Evolutionary conservation across 1,140 invertebrate genomes (phyloP), one percentile per base, ranked within the genome.

Genomic region (Chrysoperla carnea): DNA sequence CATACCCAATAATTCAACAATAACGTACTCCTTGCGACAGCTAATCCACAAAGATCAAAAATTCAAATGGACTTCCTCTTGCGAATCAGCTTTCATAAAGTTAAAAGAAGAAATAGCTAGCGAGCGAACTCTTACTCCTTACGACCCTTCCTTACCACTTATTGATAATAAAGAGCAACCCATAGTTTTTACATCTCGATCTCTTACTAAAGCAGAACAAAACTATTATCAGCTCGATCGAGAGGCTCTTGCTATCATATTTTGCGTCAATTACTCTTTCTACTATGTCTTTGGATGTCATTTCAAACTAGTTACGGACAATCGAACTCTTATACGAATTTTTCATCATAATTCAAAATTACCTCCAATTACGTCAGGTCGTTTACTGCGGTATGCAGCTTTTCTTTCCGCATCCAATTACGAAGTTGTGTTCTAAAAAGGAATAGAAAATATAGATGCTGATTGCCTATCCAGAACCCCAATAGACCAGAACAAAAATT

Each of bases 221-320:
- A 64, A 64, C 29, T 67, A 68, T 45, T 58, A 55, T 9, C 59
- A 68, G 48, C 60, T 68, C 3, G 63, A 71, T 42, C 59, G 61
- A 44, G 65, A 72, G 49, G 52, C 62, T 5, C 49, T 68, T 3
- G 61, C 66, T 5, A 62, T 68, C 36, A 52, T 69, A 4, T 71
- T 64, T 46, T 55, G 54, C 6, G 50, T 57, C 5, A 55, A 62
- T 41, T 43, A 52, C 29, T 67, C 64, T 51, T 58, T 33, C 17
- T 3, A 5, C 2, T 23, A 23, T 5, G 5, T 23, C 2, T 23
- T 3, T 5, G 17, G 17, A 5, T 29, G 13, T 35, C 41, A 27
- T 1, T 29, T 37, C 31, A 41, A 44, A 36, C 35, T 60, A 8
- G 36, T 53, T 13, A 60, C 50, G 4, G 58, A 61, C 31, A 52